Percentiles rank a stretch among this genome's conserved stretches.
These are phyloP conservation scores for Euplexia lucipara DNA, from an alignment of 2,888 invertebrate species.

Conservation along the genomic window DNA sequence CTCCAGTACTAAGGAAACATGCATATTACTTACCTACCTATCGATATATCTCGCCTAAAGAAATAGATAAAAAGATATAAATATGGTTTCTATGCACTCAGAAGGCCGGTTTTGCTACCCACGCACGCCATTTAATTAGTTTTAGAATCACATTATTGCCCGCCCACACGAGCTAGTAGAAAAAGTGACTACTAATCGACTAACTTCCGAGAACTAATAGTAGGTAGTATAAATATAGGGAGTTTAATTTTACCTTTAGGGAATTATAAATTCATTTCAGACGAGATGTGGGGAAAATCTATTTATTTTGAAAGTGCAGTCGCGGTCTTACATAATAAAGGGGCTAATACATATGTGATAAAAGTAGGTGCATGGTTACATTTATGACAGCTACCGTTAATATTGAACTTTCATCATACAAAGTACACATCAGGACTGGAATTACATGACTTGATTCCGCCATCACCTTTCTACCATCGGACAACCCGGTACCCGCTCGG, in stretches of 20 bases:
- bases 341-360: background rate
- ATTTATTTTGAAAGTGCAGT: constrained; percentile 57
- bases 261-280: constrained; percentile 66
- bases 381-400: background rate
- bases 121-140: background rate
- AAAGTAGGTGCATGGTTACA: background rate
- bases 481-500: too few species aligned
- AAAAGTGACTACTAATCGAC: constrained; percentile 28
- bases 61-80: background rate
- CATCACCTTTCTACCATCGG: too few species aligned
- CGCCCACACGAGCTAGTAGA: background rate
- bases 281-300: constrained; percentile 40
- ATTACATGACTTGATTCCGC: too few species aligned
- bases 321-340: constrained; percentile 15
- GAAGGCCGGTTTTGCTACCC: background rate
- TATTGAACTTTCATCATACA: background rate
- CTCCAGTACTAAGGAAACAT: background rate
- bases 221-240: constrained; percentile 39
- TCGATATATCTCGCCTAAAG: background rate
- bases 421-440: too few species aligned
- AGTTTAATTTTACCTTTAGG: constrained; percentile 59
- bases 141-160: background rate
- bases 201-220: constrained; percentile 23
- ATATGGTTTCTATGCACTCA: background rate
- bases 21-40: too few species aligned